Evolutionary conservation across 2,888 invertebrate genomes (phyloP).

Genomic region (Campopleginae sp.): DNA sequence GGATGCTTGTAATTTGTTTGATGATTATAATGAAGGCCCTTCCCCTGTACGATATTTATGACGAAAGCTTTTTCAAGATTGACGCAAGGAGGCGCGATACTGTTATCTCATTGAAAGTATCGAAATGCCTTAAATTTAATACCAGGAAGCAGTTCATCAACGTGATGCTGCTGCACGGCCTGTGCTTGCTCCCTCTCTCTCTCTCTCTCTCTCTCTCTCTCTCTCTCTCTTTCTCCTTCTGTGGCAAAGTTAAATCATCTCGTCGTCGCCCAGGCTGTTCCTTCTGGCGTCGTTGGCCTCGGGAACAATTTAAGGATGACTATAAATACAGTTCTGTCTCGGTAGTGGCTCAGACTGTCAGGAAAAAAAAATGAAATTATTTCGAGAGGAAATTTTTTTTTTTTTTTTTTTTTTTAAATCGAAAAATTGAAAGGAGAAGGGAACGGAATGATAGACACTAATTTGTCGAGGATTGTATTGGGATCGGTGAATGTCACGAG

Average conservation of each 20-base stretch:
- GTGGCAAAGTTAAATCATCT: constrained; percentile 42
- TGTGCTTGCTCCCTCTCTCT: constrained; percentile 24
- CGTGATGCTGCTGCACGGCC: constrained; percentile 18
- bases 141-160: no score
- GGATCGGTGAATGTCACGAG: constrained; percentile 20
- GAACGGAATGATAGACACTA: constrained; percentile 53
- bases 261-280: constrained; percentile 11
- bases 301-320: constrained; percentile 65
- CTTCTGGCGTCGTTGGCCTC: constrained; percentile 24
- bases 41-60: not conserved
- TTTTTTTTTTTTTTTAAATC: no score
- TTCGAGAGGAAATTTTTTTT: not conserved
- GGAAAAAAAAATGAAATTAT: constrained; percentile 18
- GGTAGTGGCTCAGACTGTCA: constrained; percentile 36
- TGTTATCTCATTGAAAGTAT: constrained; percentile 42
- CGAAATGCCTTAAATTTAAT: constrained; percentile 44
- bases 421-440: not conserved
- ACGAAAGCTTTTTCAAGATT: not conserved
- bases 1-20: no score
- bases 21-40: no score
- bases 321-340: constrained; percentile 65
- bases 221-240: constrained; percentile 24
- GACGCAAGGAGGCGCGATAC: constrained; percentile 14
- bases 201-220: no score
- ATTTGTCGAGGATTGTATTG: constrained; percentile 42